Base-by-base conservation (phyloP, 2,888 invertebrate genomes). In the Ashinkailepas kermadecensis region DNA sequence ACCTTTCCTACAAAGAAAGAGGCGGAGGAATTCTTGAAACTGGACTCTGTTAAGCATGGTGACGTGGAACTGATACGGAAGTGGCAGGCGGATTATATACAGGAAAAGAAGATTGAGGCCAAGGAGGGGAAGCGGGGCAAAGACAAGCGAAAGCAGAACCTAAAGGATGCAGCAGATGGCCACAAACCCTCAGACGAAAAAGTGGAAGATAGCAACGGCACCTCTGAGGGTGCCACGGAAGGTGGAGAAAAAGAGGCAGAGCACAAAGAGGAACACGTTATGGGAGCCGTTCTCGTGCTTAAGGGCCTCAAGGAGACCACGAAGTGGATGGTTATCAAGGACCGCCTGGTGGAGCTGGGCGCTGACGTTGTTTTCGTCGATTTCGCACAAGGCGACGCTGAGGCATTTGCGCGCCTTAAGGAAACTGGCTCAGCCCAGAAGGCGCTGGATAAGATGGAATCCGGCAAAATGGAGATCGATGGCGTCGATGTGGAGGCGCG, bases 1-100 rank as follows among this genome's bases (percentile, higher is more conserved):
- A 93, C 94, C 10, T 99, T 97, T 87, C 91, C 92, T 85, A 93
- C 91, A 59, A 90, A 91, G 81, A 96, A 96, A 81, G 91, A 92
- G 86, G 95, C 95, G 6, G 92, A 94, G 85, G 92, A 92, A 83
- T 95, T 96, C 86, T 87, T 95, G 65, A 91, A 91, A 39, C 88
- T 89, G 39, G 92, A 93, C 84, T 88, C 88, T 65, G 88, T 94
- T 10, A 93, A 94, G 85, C 94, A 91, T 85, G 89, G 89, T 0
- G 93, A 92, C 0, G 89, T 88, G 1, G 91, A 91, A 78, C 87
- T 83, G n/a, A 87, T 92, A 10, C 89, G 91, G 39, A 91, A 91
- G 85, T 93, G 92, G 92, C 93, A 93, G n/a, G 81, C 88, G 90
- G 91, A 84, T 87, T 88, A 86, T 67, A 56, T 84, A 23, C 83